Evolutionary conservation across 2,113 vertebrate genomes (phyloP).

Genomic region (Australoheros scitulus): DNA sequence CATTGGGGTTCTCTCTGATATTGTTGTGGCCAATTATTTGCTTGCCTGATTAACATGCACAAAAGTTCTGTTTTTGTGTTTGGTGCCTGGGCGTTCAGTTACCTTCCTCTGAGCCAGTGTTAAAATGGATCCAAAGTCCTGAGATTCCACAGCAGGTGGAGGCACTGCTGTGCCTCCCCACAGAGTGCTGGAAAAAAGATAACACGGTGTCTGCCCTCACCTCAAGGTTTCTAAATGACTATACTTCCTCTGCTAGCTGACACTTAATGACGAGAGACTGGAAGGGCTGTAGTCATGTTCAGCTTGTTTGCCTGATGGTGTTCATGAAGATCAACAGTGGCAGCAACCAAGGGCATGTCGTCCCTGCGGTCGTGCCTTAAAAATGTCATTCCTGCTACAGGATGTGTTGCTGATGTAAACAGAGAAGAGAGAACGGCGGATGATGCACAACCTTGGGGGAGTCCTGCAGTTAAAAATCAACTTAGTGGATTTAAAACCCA

Average conservation of each 20-base stretch:
- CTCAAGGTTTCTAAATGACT: background rate
- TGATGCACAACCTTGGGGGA: background rate
- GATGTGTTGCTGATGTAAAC: background rate
- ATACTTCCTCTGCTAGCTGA: background rate
- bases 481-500: background rate
- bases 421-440: background rate
- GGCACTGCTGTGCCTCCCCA: too few species aligned
- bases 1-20: background rate
- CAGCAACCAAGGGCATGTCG: background rate
- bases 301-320: fast-evolving
- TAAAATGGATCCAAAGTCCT: background rate
- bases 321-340: background rate
- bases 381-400: background rate
- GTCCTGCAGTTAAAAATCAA: background rate
- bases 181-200: background rate
- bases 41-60: background rate
- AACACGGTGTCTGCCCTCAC: background rate
- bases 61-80: too few species aligned
- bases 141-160: background rate
- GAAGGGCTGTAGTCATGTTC: background rate
- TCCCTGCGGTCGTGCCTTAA: fast-evolving
- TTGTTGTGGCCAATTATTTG: background rate
- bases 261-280: background rate
- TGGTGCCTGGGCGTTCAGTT: background rate
- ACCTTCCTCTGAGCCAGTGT: background rate